phyloP scores from a whole-genome alignment of 2,113 vertebrate species.

The Gnathonemus longibarbis region DNA sequence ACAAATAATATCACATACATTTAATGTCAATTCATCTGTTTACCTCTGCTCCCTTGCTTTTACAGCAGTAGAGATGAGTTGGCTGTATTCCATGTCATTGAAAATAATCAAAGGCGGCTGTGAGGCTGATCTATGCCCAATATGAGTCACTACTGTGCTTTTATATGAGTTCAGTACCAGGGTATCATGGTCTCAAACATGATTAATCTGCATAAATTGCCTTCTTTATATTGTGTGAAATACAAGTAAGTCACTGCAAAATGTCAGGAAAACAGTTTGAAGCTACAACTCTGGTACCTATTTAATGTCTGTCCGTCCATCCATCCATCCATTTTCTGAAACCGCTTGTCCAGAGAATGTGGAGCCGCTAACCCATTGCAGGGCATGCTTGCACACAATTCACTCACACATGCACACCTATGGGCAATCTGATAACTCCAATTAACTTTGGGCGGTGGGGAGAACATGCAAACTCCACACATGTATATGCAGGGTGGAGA shows the following conservation, averaged over 20 bases:
- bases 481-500: no score
- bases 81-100: neutral
- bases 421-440: no score
- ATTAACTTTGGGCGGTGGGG: no score
- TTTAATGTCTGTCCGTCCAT: no score
- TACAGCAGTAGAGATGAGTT: neutral
- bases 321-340: no score
- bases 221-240: neutral
- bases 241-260: neutral
- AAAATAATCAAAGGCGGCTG: neutral
- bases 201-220: neutral
- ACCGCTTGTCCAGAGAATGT: no score
- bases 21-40: neutral
- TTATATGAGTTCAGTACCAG: neutral
- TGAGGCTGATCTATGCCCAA: neutral
- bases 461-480: no score
- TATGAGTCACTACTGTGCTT: neutral
- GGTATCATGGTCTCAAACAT: neutral
- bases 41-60: neutral
- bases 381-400: no score
- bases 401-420: no score
- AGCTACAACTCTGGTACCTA: neutral
- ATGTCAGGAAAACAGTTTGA: neutral
- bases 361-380: no score
- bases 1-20: neutral